These are phyloP conservation scores for Ceyx melanurus DNA, from an alignment of 2,113 vertebrate genomes.

Conservation along the genomic window DNA sequence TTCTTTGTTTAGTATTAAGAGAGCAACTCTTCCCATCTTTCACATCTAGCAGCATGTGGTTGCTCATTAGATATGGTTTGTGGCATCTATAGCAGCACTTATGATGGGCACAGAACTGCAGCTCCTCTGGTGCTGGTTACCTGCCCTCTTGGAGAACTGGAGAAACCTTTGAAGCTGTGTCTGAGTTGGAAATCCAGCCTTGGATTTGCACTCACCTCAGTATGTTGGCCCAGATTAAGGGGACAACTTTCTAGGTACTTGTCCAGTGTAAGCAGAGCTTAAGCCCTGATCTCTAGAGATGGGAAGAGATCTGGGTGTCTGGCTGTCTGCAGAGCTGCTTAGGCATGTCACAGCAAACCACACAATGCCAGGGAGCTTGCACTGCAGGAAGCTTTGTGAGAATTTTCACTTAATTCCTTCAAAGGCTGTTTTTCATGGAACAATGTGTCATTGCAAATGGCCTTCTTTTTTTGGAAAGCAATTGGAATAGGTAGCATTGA, in stretches of 20 bases:
- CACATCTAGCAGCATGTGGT: not conserved
- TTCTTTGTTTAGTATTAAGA: not conserved
- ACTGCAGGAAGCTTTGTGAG: not conserved
- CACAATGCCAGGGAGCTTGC: slow-evolving; percentile 24
- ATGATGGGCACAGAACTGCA: not conserved
- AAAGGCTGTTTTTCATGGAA: not conserved
- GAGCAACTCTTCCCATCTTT: not conserved
- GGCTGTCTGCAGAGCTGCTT: not conserved
- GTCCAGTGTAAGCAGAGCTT: slow-evolving; percentile 31
- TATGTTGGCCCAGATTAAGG: slow-evolving; percentile 10
- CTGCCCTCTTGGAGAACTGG: not conserved
- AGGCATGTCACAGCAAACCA: slow-evolving; percentile 33
- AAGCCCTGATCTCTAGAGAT: slow-evolving; percentile 27
- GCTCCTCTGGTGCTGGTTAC: not conserved
- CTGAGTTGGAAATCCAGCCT: not conserved
- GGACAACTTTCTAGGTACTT: slow-evolving; percentile 52
- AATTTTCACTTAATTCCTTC: not conserved
- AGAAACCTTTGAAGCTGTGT: not conserved
- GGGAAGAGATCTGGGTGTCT: slow-evolving; percentile 36
- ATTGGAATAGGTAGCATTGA: not conserved
- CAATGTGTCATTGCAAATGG: not conserved
- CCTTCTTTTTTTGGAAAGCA: not conserved
- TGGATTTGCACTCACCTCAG: not conserved
- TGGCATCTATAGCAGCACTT: not conserved
- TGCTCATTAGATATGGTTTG: not conserved